phyloP scores from a whole-genome alignment of 2,797 vertebrate species.

The Heterohyrax brucei region DNA sequence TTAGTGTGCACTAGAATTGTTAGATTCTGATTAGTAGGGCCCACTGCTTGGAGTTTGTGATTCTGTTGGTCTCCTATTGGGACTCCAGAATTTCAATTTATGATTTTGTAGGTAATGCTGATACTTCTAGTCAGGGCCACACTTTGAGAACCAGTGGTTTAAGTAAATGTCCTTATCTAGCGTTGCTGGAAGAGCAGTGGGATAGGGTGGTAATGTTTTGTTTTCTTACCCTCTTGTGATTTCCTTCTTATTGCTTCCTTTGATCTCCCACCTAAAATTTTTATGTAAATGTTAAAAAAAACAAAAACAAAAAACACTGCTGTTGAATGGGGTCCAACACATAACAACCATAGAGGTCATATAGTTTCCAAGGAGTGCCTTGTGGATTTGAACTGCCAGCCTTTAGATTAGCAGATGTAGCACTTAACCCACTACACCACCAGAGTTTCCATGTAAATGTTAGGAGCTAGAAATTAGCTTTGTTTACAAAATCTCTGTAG shows the following conservation, averaged over 20 bases:
- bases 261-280: slow-evolving; percentile 1
- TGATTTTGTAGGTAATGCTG: background rate
- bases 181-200: background rate
- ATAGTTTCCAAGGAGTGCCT: too few relatives aligned
- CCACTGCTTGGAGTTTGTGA: background rate
- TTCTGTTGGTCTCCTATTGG: background rate
- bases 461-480: background rate
- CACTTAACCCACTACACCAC: too few relatives aligned
- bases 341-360: too few relatives aligned
- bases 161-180: slow-evolving; percentile 24
- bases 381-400: too few relatives aligned
- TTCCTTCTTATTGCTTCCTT: slow-evolving; percentile 41
- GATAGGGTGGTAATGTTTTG: slow-evolving; percentile 25
- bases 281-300: background rate
- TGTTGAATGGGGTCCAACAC: too few relatives aligned
- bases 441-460: background rate
- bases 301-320: too few relatives aligned
- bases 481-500: slow-evolving; percentile 21
- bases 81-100: background rate
- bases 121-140: background rate
- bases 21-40: background rate
- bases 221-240: background rate
- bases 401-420: too few relatives aligned
- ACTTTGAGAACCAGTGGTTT: slow-evolving; percentile 7
- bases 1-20: background rate